Percentiles rank a stretch among this genome's conserved stretches.
phyloP scores from a whole-genome alignment of 2,888 invertebrate species.

The Napeogenes inachia region DNA sequence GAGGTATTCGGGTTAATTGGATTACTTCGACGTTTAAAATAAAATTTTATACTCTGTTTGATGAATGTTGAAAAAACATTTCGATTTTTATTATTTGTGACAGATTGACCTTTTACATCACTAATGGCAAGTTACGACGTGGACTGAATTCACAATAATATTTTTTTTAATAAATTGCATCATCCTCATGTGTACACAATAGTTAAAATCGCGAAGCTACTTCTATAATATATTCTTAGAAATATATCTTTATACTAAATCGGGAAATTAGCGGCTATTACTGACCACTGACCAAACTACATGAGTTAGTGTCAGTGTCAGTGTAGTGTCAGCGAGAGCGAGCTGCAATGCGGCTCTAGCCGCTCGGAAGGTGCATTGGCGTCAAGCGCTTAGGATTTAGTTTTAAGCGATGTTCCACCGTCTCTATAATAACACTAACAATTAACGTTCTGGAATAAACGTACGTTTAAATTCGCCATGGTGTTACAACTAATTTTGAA shows the following conservation, averaged over 20 bases:
- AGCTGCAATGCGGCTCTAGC: conserved; percentile 62
- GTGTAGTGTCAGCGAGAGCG: conserved; percentile 26
- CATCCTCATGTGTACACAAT: conserved; percentile 19
- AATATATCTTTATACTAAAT: too few species aligned
- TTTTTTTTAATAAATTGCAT: conserved; percentile 40
- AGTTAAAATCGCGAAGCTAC: too few species aligned
- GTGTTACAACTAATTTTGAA: too few species aligned
- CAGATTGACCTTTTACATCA: conserved; percentile 45
- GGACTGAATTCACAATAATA: conserved; percentile 45
- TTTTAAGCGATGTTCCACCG: conserved; percentile 42
- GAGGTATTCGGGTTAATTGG: conserved; percentile 14
- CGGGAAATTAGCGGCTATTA: conserved; percentile 8
- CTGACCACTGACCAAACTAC: conserved; percentile 30
- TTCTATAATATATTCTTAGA: too few species aligned
- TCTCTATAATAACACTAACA: conserved; percentile 19
- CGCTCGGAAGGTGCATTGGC: conserved; percentile 60
- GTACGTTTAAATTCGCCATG: not conserved
- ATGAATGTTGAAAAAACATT: conserved; percentile 16
- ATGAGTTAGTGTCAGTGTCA: conserved; percentile 54
- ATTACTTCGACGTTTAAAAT: conserved; percentile 9
- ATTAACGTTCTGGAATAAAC: not conserved
- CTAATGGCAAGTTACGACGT: conserved; percentile 45
- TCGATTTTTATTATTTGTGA: conserved; percentile 31
- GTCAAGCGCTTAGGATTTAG: conserved; percentile 42
- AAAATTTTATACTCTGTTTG: conserved; percentile 7